Evolutionary conservation across 2,797 vertebrate species (phyloP), one percentile per base, ranked within the genome.

Genomic region (Poeciliopsis turneri): DNA sequence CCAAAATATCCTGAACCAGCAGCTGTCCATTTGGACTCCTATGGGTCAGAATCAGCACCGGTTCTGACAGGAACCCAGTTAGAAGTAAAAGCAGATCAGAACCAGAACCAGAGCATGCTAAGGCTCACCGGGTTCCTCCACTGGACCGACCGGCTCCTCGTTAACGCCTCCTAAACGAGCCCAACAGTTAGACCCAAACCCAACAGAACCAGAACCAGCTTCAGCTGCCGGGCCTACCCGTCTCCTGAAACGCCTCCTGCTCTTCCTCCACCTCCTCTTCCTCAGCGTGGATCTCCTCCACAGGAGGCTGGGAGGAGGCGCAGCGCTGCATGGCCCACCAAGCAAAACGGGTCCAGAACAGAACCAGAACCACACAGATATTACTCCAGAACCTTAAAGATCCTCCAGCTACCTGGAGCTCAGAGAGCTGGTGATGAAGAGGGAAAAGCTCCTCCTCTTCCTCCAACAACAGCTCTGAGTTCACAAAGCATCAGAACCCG

Each of bases 301-400:
- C 49, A 66, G 85, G 49, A 25, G 80, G 8, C 0, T 70, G 59
- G 1, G 33, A 39, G 61, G 61, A 66, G 77, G 86, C 57, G 73
- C 85, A 87, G 23, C 74, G 81, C 86, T 90, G 88, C 93, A 94
- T 94, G 76, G 78, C 68, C 1, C 7, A 39, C 47, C 28, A 5
- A 41, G 36, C 36, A 2, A 2, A 25, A 68, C 36, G 36, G 41
- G 25, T 69, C 9, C 10, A 12, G 20, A 11, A 2, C 66, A 74
- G 39, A 78, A 47, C 80, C 46, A 10, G 25, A 1, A 30, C 36
- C 6, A 4, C 28, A 66, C 55, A 78, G 72, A n/a, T 61, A 36
- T 36, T 36, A 4, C 71, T 49, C 47, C 16, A 77, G 18, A 66
- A 36, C 33, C 33, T 66, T 18, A 36, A 9, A 64, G 61, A 39